Base-by-base conservation (phyloP, 2,797 vertebrate species). In the Nyctalus aviator region DNA sequence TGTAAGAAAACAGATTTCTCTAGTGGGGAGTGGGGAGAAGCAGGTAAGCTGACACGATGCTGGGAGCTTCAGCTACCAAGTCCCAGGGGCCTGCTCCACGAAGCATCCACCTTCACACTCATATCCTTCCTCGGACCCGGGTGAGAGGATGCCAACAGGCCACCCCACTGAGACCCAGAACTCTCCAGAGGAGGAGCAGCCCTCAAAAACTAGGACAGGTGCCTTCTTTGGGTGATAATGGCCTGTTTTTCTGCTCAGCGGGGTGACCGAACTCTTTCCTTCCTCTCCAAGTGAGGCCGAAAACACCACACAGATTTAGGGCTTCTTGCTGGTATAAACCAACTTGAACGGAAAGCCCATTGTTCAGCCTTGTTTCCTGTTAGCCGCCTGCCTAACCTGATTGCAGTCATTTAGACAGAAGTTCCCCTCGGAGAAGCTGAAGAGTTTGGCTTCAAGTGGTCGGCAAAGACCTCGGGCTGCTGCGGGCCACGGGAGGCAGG, bases 161-260 rank as follows among this genome's bases (percentile, higher is more conserved):
- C 79, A 68, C 32, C 57, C 71, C 73, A 50, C 75, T 11, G 79
- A 92, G 66, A 62, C 59, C 93, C 18, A 79, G 46, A 92, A 83
- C 88, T 85, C 46, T 25, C 57, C 69, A 55, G 44, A 88, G 17
- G 91, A 59, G 10, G 14, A 1, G 23, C 27, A 0, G 37, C 84
- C 57, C 15, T 85, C 57, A 46, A 84, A 84, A 97, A 96, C 79
- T 96, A 87, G 96, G 96, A 57, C 97, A 95, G 76, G 88, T 25
- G n/a, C 83, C 66, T 91, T 77, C 83, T 92, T 59, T 57, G 11
- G 76, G 68, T 30, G 7, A 84, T 35, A 95, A 94, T 81, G 62
- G 48, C 79, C 88, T 86, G 83, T 86, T 96, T 97, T 96, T 46
- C 64, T 64, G 75, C 95, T 86, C 95, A 72, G 88, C 82, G n/a